phyloP scores from a whole-genome alignment of 2,113 vertebrate species.

The Elachura formosa region DNA sequence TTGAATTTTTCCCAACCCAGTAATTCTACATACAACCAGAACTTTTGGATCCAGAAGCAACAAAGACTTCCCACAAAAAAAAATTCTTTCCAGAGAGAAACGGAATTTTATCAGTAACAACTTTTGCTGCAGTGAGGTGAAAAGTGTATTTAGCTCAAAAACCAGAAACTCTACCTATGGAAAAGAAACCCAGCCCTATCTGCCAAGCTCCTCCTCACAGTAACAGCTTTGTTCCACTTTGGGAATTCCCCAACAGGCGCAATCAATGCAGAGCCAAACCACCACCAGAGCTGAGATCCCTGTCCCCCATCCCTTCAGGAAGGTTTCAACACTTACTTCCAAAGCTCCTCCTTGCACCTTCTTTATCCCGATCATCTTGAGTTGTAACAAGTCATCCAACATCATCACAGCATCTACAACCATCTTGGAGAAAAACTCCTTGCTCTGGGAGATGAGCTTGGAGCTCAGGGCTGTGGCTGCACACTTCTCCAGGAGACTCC shows the following conservation, averaged over 20 bases:
- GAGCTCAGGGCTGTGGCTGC: conserved; percentile 93
- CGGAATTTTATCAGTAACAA: background rate
- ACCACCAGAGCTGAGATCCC: rapidly evolving
- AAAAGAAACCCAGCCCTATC: background rate
- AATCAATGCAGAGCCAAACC: background rate
- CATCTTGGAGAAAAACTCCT: conserved; percentile 91
- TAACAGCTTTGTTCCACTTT: background rate
- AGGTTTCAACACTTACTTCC: conserved; percentile 73
- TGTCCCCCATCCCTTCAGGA: background rate
- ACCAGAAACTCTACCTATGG: rapidly evolving
- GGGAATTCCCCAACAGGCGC: background rate
- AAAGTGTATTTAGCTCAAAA: background rate
- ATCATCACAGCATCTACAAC: conserved; percentile 95
- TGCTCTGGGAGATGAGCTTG: conserved; percentile 91
- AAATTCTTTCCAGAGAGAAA: background rate
- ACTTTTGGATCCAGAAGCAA: background rate
- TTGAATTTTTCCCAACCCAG: rapidly evolving
- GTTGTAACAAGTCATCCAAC: conserved; percentile 88
- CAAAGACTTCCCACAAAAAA: background rate
- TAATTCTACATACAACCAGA: rapidly evolving
- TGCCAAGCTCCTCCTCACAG: background rate
- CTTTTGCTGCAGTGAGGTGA: rapidly evolving
- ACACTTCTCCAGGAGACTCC: conserved; percentile 87
- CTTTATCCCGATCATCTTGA: conserved; percentile 98
- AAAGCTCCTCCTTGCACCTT: conserved; percentile 95